Evolutionary conservation across 2,113 vertebrate species (phyloP).

Genomic region (Reinhardtius hippoglossoides): DNA sequence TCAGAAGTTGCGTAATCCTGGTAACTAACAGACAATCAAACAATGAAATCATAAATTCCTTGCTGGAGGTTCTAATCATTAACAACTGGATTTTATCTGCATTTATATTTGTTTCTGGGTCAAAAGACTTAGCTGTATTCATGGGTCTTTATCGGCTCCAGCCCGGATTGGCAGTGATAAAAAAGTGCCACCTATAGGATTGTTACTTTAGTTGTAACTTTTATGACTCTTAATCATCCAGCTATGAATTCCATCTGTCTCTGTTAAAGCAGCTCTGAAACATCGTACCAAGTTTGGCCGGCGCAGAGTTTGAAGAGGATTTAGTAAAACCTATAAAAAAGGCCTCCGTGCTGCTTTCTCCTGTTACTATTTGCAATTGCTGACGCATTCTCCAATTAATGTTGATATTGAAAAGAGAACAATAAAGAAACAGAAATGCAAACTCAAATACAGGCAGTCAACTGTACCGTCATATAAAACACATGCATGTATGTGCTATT

Average conservation of each 20-base stretch:
- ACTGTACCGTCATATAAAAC: too few species aligned
- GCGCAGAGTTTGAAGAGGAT: too few species aligned
- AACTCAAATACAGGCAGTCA: background rate
- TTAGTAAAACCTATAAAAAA: too few species aligned
- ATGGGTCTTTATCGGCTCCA: background rate
- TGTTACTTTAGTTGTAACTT: background rate
- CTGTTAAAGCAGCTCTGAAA: too few species aligned
- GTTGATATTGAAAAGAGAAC: background rate
- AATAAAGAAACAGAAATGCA: background rate
- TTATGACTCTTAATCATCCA: constrained; percentile 1
- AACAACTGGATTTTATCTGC: background rate
- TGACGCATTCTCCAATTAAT: background rate
- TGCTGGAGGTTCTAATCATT: background rate
- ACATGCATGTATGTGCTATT: too few species aligned
- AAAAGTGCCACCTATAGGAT: background rate
- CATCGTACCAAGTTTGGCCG: too few species aligned
- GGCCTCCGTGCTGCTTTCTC: background rate
- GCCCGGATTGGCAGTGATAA: background rate
- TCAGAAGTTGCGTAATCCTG: too few species aligned
- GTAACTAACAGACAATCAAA: background rate
- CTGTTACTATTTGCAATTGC: background rate
- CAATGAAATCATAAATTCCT: too few species aligned
- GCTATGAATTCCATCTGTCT: too few species aligned
- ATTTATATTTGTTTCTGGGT: too few species aligned
- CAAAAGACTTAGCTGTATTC: background rate